A percentile compares a stretch with the other conserved stretches of the same genome.
These are phyloP conservation scores for Pomacea maculata DNA, from an alignment of 1,140 invertebrate genomes.

Conservation along the genomic window DNA sequence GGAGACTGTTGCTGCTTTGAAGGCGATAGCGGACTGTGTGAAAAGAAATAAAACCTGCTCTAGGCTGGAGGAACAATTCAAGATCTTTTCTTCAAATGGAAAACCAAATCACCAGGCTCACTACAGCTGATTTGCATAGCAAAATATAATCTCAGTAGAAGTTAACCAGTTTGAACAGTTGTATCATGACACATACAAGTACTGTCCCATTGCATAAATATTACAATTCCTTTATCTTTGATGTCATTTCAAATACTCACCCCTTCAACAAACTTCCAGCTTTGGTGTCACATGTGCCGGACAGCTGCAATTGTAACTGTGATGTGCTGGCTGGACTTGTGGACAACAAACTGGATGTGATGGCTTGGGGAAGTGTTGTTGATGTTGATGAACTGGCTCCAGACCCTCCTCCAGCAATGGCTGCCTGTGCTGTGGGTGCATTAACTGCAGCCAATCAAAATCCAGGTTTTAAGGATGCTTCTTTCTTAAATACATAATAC, in stretches of 20 bases:
- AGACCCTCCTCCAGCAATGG: constrained; percentile 9
- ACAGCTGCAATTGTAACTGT: constrained; percentile 40
- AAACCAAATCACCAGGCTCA: not conserved
- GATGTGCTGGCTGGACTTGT: constrained; percentile 28
- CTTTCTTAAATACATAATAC: too few relatives aligned
- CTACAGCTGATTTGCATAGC: not conserved
- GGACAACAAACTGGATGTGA: constrained; percentile 3
- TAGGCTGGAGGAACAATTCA: too few relatives aligned
- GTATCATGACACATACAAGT: too few relatives aligned
- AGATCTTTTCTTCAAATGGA: not conserved
- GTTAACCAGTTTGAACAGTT: too few relatives aligned
- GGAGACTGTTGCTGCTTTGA: constrained; percentile 35
- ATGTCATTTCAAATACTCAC: too few relatives aligned
- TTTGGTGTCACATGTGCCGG: not conserved
- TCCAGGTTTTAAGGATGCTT: too few relatives aligned
- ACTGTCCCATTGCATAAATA: too few relatives aligned
- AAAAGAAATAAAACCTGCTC: not conserved
- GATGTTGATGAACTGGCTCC: not conserved
- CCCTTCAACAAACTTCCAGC: too few relatives aligned
- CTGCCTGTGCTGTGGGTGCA: constrained; percentile 18
- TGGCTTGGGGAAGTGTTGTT: not conserved
- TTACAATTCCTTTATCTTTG: too few relatives aligned
- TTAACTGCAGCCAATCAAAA: constrained; percentile 8
- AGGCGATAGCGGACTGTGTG: constrained; percentile 2
- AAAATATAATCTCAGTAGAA: too few relatives aligned